Evolutionary conservation across 1,140 invertebrate species (phyloP), one percentile per base, ranked within the genome.

Genomic region (Scaptodrosophila lebanonensis): DNA sequence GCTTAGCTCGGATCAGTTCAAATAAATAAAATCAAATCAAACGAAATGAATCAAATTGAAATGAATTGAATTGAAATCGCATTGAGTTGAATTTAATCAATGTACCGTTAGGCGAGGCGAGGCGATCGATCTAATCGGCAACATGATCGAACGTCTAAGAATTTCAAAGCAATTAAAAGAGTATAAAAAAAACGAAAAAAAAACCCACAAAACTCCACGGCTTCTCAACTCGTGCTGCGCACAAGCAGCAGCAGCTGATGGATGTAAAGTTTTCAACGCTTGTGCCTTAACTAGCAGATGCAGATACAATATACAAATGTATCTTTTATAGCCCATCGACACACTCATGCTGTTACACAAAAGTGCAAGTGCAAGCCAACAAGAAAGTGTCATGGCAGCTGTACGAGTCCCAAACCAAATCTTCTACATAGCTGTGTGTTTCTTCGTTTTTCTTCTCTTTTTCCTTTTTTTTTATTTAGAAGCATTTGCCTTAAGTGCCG

Each of bases 161-260:
- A 75, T 75, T 75, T 75, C 59, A 69, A 69, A 56, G 65, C 66
- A 75, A 75, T 69, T 75, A 75, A 75, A 75, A 73, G 33, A 50
- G 43, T 33, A 22, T n/a, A n/a, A n/a, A n/a, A 18, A 27, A 67
- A 17, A 9, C 35, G 16, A 16, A 7, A 27, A 16, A 40, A 22
- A 30, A 35, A 32, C 6, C 6, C 12, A 32, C 8, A 25, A 25
- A 25, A 25, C n/a, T 4, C 22, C 8, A 25, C 3, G 22, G 22
- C 22, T 25, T 4, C 3, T 4, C 22, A 25, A 4, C 8, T 25
- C 22, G 22, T 25, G 22, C 22, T 25, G 22, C 22, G 22, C 22
- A 22, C 13, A 45, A 27, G 43, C 39, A 49, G 30, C 11, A 17
- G 20, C 32, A 32, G 12, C 65, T 75, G 70, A 75, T 64, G 62